Conservation (phyloP, 2,113 vertebrate species). For the Excalfactoria chinensis region DNA sequence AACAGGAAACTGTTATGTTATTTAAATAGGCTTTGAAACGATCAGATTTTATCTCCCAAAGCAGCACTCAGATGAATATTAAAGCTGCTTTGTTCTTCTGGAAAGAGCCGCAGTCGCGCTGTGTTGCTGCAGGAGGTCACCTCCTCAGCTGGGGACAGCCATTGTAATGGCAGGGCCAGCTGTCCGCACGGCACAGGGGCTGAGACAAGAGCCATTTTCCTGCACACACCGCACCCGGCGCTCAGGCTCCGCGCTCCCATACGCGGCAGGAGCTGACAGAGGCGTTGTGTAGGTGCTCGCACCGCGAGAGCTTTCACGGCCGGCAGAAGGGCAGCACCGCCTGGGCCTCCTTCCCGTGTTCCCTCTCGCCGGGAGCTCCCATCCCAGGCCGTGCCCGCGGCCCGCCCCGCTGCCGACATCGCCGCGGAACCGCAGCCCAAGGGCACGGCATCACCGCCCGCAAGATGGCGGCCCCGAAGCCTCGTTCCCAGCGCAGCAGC, state of each 20-base stretch:
- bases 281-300: background rate
- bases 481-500: background rate
- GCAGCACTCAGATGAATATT: background rate
- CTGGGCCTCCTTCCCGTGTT: too few relatives aligned
- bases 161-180: accelerated
- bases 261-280: background rate
- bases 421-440: background rate
- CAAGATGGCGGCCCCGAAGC: background rate
- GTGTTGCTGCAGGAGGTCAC: background rate
- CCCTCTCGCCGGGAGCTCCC: too few relatives aligned
- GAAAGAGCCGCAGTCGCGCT: background rate
- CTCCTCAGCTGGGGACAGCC: accelerated
- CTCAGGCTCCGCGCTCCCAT: accelerated
- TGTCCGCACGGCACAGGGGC: too few relatives aligned
- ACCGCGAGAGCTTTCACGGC: background rate
- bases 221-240: accelerated
- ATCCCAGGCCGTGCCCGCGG: too few relatives aligned
- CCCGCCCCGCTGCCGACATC: too few relatives aligned
- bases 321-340: too few relatives aligned
- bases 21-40: slow-evolving; percentile 52
- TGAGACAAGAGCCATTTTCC: background rate
- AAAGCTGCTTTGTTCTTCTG: slow-evolving; percentile 27
- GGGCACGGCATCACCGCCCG: accelerated
- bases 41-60: slow-evolving; percentile 23
- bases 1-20: slow-evolving; percentile 53